A percentile compares a stretch with the other conserved stretches of the same genome.
Evolutionary conservation across 2,113 vertebrate species (phyloP).

Genomic region (Ailuropoda melanoleuca): DNA sequence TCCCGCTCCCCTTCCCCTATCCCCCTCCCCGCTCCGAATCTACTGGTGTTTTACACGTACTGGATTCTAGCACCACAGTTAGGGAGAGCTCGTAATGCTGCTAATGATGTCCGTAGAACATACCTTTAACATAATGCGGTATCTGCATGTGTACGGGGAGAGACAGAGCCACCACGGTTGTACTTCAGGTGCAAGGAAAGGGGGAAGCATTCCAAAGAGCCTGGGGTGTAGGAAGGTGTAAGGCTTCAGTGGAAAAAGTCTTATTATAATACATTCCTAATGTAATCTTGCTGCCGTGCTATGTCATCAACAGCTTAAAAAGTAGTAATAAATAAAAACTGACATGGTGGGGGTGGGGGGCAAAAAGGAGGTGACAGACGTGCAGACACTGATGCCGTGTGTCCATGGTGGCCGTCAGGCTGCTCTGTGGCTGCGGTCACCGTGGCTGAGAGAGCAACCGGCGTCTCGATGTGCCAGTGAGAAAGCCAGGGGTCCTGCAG

Average conservation of each 20-base stretch:
- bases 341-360: slow-evolving; percentile 25
- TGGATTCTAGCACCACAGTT: slow-evolving; percentile 66
- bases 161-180: slow-evolving; percentile 67
- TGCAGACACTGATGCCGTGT: background rate
- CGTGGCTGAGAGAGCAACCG: background rate
- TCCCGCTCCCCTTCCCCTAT: background rate
- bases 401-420: background rate
- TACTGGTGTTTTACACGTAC: slow-evolving; percentile 47
- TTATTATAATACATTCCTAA: slow-evolving; percentile 83
- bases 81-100: slow-evolving; percentile 80
- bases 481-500: background rate
- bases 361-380: background rate
- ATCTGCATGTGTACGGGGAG: slow-evolving; percentile 85
- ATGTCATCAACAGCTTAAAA: slow-evolving; percentile 92
- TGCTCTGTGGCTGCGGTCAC: background rate
- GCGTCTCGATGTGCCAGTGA: background rate
- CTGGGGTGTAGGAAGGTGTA: slow-evolving; percentile 61
- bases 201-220: slow-evolving; percentile 58
- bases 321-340: slow-evolving; percentile 83
- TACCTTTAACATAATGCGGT: slow-evolving; percentile 86
- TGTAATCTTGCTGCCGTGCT: slow-evolving; percentile 88
- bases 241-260: slow-evolving; percentile 71
- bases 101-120: slow-evolving; percentile 84
- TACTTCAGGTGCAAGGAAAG: slow-evolving; percentile 59
- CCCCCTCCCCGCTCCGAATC: background rate